Evolutionary conservation across 2,113 vertebrate species (phyloP).

Genomic region (Grus americana): DNA sequence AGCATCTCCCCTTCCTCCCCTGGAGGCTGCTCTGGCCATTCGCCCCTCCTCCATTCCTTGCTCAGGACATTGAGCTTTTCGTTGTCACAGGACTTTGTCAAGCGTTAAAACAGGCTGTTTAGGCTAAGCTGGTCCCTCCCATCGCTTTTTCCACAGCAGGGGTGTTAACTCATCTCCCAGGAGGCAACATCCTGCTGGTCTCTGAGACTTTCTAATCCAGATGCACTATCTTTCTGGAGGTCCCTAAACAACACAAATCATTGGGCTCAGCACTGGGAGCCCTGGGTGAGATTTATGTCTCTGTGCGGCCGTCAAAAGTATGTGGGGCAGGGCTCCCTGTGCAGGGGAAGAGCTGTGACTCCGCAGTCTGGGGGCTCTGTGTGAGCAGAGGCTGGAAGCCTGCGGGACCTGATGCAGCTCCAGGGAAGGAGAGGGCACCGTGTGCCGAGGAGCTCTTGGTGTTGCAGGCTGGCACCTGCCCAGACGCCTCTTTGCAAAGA

Average conservation of each 20-base stretch:
- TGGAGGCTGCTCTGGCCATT: neutral
- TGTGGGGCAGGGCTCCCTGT: neutral
- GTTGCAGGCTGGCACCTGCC: neutral
- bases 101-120: neutral
- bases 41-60: neutral
- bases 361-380: fast-evolving
- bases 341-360: neutral
- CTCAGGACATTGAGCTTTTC: neutral
- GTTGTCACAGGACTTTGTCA: neutral
- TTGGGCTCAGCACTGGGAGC: neutral
- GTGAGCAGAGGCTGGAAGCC: neutral
- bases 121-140: neutral
- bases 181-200: neutral
- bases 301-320: fast-evolving
- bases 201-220: neutral
- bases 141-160: neutral
- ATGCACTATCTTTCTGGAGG: no score
- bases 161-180: neutral
- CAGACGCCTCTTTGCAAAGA: neutral
- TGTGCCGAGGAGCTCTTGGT: neutral
- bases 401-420: fast-evolving
- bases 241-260: neutral
- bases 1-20: neutral
- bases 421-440: fast-evolving
- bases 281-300: neutral